Conservation (phyloP, 2,113 vertebrate species). For the Phycodurus eques region DNA sequence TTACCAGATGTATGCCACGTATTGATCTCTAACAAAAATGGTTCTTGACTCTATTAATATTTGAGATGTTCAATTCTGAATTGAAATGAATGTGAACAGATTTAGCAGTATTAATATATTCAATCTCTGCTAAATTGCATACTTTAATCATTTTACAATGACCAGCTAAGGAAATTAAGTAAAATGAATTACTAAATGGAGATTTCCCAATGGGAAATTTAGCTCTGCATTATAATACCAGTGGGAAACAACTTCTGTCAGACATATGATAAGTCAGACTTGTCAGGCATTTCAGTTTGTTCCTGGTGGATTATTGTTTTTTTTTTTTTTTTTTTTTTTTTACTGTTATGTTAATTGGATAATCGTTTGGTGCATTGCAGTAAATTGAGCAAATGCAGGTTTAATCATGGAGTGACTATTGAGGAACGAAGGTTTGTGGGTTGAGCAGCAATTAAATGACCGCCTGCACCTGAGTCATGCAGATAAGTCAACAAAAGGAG, state of each 20-base stretch:
- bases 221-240: neutral
- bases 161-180: neutral
- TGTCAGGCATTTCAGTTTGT: neutral
- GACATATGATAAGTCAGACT: neutral
- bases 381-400: constrained; percentile 7
- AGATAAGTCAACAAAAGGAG: constrained; percentile 28
- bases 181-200: neutral
- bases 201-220: neutral
- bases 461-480: constrained; percentile 24
- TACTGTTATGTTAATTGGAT: constrained; percentile 21
- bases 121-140: neutral
- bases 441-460: constrained; percentile 32
- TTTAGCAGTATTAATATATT: neutral
- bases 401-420: constrained; percentile 1
- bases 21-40: neutral
- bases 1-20: constrained; percentile 4
- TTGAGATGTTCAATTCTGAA: neutral
- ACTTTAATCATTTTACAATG: neutral
- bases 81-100: neutral
- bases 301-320: neutral
- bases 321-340: neutral
- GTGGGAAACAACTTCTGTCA: neutral
- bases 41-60: neutral
- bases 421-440: constrained; percentile 45
- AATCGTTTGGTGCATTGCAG: constrained; percentile 35